These are phyloP conservation scores for Melinaea menophilus DNA, from an alignment of 2,888 invertebrate genomes.

Conservation along the genomic window DNA sequence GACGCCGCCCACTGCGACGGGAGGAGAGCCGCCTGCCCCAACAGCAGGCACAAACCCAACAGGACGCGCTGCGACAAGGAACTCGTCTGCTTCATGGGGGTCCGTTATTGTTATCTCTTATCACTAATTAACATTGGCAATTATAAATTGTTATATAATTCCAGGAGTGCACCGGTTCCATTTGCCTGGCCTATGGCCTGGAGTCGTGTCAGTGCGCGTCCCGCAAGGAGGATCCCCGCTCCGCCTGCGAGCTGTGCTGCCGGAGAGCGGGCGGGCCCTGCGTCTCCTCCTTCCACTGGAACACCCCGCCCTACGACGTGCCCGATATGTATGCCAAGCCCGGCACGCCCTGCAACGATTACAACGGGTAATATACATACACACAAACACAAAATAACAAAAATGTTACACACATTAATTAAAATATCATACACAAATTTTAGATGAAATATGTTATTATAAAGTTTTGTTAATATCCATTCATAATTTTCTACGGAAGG, in stretches of 20 bases:
- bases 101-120: constrained; percentile 67
- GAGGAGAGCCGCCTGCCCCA: constrained; percentile 92
- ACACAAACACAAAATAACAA: too few relatives aligned
- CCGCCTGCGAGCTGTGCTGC: constrained; percentile 96
- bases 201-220: constrained; percentile 96
- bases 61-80: constrained; percentile 97
- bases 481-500: too few relatives aligned
- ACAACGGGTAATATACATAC: constrained; percentile 81
- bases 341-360: constrained; percentile 95
- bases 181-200: constrained; percentile 96
- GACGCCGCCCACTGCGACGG: constrained; percentile 96
- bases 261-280: constrained; percentile 90
- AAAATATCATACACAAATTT: too few relatives aligned
- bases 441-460: too few relatives aligned
- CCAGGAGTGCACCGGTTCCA: constrained; percentile 97
- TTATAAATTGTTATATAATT: constrained; percentile 23
- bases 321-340: constrained; percentile 96
- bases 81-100: constrained; percentile 98
- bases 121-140: neutral
- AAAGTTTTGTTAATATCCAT: too few relatives aligned
- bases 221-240: constrained; percentile 87
- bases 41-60: constrained; percentile 94
- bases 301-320: constrained; percentile 91
- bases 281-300: constrained; percentile 94
- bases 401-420: too few relatives aligned